Percentiles rank a stretch among this genome's conserved stretches.
These are phyloP conservation scores for Mus pahari DNA, from an alignment of 2,113 vertebrate species.

Conservation along the genomic window DNA sequence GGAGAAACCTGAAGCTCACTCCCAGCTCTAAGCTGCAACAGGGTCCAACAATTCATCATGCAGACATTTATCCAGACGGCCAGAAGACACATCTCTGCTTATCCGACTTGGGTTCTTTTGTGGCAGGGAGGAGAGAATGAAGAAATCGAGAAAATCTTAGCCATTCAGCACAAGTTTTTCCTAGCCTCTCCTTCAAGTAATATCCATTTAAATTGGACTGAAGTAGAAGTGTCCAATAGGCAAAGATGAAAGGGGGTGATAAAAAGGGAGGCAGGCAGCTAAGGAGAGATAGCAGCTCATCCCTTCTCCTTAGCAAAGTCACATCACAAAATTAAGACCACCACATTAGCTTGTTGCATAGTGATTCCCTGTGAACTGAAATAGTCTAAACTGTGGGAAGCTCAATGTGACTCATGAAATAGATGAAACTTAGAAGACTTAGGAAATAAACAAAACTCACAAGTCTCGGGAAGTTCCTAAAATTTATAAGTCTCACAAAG, in stretches of 20 bases:
- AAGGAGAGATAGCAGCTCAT: background rate
- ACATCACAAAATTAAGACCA: background rate
- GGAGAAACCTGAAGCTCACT: background rate
- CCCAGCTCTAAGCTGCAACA: background rate
- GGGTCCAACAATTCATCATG: background rate
- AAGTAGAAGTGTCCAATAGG: background rate
- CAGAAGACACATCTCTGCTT: background rate
- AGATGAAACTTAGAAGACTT: background rate
- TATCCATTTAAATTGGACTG: background rate
- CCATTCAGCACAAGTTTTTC: background rate
- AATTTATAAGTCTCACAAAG: background rate
- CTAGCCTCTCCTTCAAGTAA: background rate
- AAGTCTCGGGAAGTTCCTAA: background rate
- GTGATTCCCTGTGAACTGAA: background rate
- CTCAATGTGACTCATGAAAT: background rate
- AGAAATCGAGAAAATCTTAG: background rate
- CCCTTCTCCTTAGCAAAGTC: background rate
- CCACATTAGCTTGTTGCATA: background rate
- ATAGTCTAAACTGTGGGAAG: background rate
- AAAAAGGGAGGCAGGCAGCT: background rate
- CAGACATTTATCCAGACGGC: background rate
- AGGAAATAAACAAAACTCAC: background rate
- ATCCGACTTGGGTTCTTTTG: background rate
- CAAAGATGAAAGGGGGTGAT: background rate
- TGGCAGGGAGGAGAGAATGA: background rate